Evolutionary conservation across 2,888 invertebrate genomes (phyloP).

Genomic region (Onthophagus sagittarius): DNA sequence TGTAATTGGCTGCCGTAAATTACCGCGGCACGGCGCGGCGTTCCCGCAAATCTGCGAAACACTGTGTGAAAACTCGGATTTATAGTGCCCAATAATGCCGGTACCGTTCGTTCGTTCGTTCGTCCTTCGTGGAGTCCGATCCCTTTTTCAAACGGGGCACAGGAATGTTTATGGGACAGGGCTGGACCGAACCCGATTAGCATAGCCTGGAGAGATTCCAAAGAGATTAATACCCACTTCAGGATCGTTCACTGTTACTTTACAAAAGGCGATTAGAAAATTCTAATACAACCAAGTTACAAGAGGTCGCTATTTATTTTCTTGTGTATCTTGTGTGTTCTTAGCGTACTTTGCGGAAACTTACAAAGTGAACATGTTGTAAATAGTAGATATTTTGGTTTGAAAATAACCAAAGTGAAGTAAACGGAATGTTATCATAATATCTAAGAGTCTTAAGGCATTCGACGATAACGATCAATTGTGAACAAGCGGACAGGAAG

Average conservation of each 20-base stretch:
- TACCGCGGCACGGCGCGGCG: not conserved
- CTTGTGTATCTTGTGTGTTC: not conserved
- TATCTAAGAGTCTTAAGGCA: not conserved
- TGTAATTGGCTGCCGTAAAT: constrained; percentile 18
- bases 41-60: constrained; percentile 14
- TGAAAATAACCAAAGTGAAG: no score
- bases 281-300: not conserved
- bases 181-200: not conserved
- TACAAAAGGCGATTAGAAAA: not conserved
- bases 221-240: not conserved
- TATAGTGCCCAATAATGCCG: constrained; percentile 15
- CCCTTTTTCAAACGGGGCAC: not conserved
- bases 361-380: not conserved
- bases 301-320: not conserved
- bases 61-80: constrained; percentile 16
- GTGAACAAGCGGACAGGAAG: not conserved
- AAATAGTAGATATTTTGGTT: not conserved
- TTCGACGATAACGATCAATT: not conserved
- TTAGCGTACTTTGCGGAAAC: not conserved
- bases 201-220: not conserved
- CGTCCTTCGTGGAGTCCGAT: not conserved
- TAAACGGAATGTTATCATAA: not conserved
- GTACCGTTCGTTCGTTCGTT: constrained; percentile 4
- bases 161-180: not conserved
- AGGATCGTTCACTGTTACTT: not conserved